A percentile compares a stretch with the other conserved stretches of the same genome.
Conservation (phyloP, 2,113 vertebrate species). For the Engystomops pustulosus region DNA sequence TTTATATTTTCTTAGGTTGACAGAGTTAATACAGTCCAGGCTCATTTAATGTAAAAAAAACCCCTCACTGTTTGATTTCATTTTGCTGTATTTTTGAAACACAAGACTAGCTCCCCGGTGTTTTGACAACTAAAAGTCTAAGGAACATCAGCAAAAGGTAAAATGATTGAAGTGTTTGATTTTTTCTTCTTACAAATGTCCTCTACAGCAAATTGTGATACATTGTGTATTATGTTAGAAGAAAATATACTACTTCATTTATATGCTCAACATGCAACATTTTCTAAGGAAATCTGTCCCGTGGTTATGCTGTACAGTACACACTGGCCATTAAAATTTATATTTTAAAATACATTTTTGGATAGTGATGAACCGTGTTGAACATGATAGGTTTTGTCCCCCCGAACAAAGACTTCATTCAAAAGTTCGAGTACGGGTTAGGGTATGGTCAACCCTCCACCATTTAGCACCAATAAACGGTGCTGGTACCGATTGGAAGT, state of each 20-base stretch:
- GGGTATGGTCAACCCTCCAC: no score
- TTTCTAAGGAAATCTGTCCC: not conserved
- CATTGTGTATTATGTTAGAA: not conserved
- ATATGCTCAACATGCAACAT: not conserved
- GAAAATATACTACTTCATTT: not conserved
- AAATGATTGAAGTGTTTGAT: conserved; percentile 9
- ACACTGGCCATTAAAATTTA: no score
- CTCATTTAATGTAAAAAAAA: not conserved
- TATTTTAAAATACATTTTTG: no score
- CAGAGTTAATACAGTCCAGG: not conserved
- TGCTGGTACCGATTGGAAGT: no score
- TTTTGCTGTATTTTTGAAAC: not conserved
- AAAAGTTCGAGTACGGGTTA: no score
- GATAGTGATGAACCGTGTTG: no score
- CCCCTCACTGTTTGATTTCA: not conserved
- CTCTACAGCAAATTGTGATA: not conserved
- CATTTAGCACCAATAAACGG: no score
- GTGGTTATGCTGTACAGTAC: no score
- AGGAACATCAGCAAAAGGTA: not conserved
- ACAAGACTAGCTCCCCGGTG: not conserved
- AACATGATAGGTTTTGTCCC: no score
- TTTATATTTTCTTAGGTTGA: not conserved
- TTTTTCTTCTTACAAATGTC: not conserved
- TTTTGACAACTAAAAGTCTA: conserved; percentile 3
- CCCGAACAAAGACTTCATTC: no score